phyloP scores from a whole-genome alignment of 2,888 invertebrate genomes.

The Tetragonisca angustula region DNA sequence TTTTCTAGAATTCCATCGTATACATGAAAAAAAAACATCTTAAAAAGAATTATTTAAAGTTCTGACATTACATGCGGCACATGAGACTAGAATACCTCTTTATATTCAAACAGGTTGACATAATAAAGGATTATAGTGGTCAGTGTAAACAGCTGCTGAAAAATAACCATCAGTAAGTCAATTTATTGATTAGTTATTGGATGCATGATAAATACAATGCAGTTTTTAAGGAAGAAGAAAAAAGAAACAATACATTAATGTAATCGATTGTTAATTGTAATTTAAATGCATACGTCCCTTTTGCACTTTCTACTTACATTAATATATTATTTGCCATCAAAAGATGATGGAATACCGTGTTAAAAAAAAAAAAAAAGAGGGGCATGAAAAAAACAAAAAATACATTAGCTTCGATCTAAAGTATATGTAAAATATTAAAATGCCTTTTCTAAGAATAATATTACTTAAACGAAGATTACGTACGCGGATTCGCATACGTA shows the following conservation, averaged over 20 bases:
- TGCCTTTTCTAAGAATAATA: conserved; percentile 59
- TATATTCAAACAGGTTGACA: neutral
- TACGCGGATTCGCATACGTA: conserved; percentile 35
- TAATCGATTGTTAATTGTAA: conserved; percentile 17
- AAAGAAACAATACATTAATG: conserved; percentile 29
- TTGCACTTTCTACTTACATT: conserved; percentile 46
- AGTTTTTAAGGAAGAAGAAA: conserved; percentile 14
- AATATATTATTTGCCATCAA: conserved; percentile 3
- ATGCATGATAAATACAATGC: conserved; percentile 37
- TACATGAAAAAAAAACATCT: neutral
- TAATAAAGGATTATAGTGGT: neutral
- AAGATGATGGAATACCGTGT: neutral
- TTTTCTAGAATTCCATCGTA: neutral
- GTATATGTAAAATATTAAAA: conserved; percentile 62
- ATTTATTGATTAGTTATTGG: conserved; percentile 46
- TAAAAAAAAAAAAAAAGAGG: conserved; percentile 20
- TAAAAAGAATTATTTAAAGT: neutral
- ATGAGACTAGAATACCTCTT: conserved; percentile 43
- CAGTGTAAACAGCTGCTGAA: neutral
- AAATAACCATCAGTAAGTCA: conserved; percentile 20
- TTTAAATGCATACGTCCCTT: conserved; percentile 67
- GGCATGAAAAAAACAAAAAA: neutral
- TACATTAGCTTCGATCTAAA: conserved; percentile 36
- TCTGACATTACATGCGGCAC: neutral
- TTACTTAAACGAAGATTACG: conserved; percentile 59